phyloP scores from a whole-genome alignment of 2,797 vertebrate species.

The Gambusia yucatana region DNA sequence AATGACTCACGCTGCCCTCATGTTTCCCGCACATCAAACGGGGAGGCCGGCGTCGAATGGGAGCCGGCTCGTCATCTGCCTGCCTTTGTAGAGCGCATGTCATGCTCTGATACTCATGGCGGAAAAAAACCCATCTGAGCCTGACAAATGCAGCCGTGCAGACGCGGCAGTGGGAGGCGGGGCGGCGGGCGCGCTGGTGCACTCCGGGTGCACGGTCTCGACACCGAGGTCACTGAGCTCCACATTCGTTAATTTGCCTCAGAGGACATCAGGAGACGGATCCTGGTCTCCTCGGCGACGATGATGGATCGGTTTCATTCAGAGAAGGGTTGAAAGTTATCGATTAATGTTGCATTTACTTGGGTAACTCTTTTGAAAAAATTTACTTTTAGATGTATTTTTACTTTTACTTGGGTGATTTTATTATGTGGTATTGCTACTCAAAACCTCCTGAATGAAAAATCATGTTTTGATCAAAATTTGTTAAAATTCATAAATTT shows the following conservation, averaged over 20 bases:
- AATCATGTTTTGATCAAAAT: too few relatives aligned
- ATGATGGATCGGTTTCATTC: conserved; percentile 19
- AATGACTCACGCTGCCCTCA: conserved; percentile 58
- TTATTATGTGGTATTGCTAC: too few relatives aligned
- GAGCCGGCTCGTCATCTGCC: conserved; percentile 75
- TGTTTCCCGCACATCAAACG: conserved; percentile 52
- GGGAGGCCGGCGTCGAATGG: conserved; percentile 68
- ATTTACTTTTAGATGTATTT: too few relatives aligned
- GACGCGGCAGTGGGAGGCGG: conserved; percentile 71
- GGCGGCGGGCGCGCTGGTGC: conserved; percentile 56
- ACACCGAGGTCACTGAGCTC: conserved; percentile 81
- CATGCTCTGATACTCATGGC: conserved; percentile 86
- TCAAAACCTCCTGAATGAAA: too few relatives aligned
- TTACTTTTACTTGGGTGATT: too few relatives aligned
- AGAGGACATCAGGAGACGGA: conserved; percentile 49
- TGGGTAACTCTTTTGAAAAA: too few relatives aligned
- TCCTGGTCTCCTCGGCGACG: conserved; percentile 36
- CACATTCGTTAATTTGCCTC: conserved; percentile 70
- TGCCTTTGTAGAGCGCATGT: conserved; percentile 79
- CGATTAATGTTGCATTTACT: too few relatives aligned
- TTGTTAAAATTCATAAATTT: too few relatives aligned
- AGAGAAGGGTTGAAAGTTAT: conserved; percentile 6
- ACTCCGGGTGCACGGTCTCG: conserved; percentile 77
- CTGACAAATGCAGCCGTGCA: conserved; percentile 78
- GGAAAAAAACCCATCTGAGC: conserved; percentile 72